These are phyloP conservation scores for Nemotelus pantherinus DNA, from an alignment of 2,888 invertebrate species.

Conservation along the genomic window DNA sequence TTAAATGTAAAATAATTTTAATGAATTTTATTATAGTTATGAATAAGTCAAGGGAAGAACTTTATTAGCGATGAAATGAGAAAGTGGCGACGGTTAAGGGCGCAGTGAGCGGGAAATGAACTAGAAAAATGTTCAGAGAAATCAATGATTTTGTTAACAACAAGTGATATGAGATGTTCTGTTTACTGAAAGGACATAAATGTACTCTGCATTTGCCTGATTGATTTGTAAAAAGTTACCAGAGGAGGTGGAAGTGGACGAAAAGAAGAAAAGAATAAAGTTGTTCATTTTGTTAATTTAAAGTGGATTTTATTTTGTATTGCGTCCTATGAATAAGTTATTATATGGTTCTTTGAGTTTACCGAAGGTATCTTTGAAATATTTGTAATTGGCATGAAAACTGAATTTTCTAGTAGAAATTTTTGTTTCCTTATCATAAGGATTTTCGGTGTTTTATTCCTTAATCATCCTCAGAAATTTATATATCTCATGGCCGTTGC, in stretches of 20 bases:
- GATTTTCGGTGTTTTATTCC: too few species aligned
- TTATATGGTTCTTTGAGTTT: too few species aligned
- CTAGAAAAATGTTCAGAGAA: not conserved
- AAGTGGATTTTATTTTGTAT: not conserved
- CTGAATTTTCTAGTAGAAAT: too few species aligned
- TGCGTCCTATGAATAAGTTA: too few species aligned
- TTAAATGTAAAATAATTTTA: constrained; percentile 43
- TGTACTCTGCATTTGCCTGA: constrained; percentile 8
- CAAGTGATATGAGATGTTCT: constrained; percentile 31
- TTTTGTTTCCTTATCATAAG: too few species aligned
- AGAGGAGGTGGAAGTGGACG: constrained; percentile 2
- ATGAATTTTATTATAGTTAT: constrained; percentile 41
- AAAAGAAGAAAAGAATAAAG: constrained; percentile 31
- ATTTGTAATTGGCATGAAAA: too few species aligned
- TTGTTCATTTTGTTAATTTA: constrained; percentile 46
- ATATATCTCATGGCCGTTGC: too few species aligned
- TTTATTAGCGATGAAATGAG: not conserved
- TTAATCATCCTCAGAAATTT: too few species aligned
- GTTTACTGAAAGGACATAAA: constrained; percentile 4
- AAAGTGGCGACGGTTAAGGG: not conserved
- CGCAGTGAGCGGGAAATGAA: not conserved
- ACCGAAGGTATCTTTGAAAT: too few species aligned
- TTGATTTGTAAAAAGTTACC: constrained; percentile 15
- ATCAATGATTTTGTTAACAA: constrained; percentile 14
- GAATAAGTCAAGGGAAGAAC: constrained; percentile 15